A percentile compares a stretch with the other conserved stretches of the same genome.
Conservation (phyloP, 1,140 invertebrate species). For the Eurytemora carolleeae region DNA sequence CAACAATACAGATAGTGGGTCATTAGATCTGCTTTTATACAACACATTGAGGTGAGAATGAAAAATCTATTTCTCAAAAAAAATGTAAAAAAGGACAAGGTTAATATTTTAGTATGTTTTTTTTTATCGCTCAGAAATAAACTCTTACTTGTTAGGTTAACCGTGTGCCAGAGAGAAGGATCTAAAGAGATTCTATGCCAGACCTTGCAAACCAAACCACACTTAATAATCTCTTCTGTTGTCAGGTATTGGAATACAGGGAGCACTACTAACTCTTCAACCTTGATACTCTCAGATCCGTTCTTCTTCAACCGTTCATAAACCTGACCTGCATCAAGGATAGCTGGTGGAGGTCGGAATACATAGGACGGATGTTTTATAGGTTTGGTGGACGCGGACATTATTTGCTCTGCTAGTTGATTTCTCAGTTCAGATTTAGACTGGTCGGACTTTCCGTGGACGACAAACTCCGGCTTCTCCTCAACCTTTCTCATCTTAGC, state of each 20-base stretch:
- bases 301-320: slow-evolving; percentile 10
- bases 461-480: neutral
- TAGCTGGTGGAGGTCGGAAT: neutral
- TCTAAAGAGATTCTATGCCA: slow-evolving; percentile 65
- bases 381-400: neutral
- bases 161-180: slow-evolving; percentile 53
- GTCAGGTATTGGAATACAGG: slow-evolving; percentile 51
- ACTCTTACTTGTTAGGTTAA: slow-evolving; percentile 41
- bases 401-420: neutral
- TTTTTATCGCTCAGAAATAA: too few species aligned
- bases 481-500: neutral
- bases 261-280: slow-evolving; percentile 36
- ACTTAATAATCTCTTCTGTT: slow-evolving; percentile 46
- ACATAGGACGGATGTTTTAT: neutral
- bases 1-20: too few species aligned
- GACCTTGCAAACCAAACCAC: slow-evolving; percentile 60
- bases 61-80: too few species aligned
- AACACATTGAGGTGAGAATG: too few species aligned
- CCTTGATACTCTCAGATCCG: slow-evolving; percentile 17
- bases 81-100: too few species aligned
- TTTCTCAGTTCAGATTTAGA: neutral
- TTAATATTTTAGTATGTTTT: too few species aligned
- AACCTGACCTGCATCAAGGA: neutral
- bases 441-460: neutral
- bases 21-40: too few species aligned